Percentiles rank a stretch among this genome's conserved stretches.
Evolutionary conservation across 2,113 vertebrate genomes (phyloP).

Genomic region (Petromus typicus): DNA sequence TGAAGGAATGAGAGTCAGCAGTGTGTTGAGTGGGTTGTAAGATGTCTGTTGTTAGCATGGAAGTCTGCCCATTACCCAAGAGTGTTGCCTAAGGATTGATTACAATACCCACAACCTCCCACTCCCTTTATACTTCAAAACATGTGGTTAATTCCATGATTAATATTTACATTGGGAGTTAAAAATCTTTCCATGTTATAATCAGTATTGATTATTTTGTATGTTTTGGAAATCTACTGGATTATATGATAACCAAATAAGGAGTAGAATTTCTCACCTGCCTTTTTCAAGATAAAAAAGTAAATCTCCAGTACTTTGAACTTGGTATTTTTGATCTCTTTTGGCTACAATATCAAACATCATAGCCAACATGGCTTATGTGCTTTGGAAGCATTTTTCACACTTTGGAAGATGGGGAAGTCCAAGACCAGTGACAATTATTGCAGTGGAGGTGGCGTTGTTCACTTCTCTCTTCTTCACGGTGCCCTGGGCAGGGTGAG

Average conservation of each 20-base stretch:
- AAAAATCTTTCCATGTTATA: slow-evolving; percentile 26
- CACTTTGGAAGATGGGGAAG: neutral
- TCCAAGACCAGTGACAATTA: neutral
- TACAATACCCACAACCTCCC: neutral
- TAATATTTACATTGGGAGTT: neutral
- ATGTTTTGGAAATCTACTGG: neutral
- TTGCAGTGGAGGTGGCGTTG: neutral
- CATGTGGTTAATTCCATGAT: neutral
- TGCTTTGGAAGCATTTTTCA: neutral
- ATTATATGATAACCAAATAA: neutral
- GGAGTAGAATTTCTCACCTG: neutral
- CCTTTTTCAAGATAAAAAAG: neutral
- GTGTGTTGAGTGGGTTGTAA: neutral
- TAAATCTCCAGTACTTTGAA: neutral
- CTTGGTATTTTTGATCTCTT: neutral
- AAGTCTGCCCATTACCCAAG: neutral
- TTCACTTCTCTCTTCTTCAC: neutral
- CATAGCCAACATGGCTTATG: neutral
- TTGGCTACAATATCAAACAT: neutral
- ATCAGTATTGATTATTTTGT: slow-evolving; percentile 45
- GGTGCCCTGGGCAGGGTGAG: neutral
- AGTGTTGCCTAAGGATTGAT: neutral
- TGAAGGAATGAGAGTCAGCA: neutral
- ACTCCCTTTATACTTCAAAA: neutral
- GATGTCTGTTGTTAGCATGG: slow-evolving; percentile 18